Conservation (phyloP, 2,888 invertebrate species). For the Endomychus coccineus region DNA sequence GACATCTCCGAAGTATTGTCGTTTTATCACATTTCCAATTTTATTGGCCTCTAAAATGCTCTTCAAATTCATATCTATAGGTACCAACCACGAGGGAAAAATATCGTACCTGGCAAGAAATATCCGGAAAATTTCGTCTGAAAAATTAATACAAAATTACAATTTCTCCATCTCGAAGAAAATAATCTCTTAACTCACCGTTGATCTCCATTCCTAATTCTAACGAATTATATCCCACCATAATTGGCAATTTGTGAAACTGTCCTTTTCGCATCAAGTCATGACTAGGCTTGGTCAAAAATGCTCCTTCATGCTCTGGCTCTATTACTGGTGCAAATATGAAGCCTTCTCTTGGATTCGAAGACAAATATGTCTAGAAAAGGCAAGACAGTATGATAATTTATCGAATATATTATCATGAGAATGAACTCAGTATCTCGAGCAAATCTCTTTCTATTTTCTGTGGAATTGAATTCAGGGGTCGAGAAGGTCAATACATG, state of each 20-base stretch:
- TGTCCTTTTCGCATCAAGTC: constrained; percentile 5
- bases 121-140: not conserved
- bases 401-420: too few relatives aligned
- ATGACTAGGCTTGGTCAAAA: constrained; percentile 11
- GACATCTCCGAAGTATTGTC: constrained; percentile 11
- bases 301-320: constrained; percentile 9
- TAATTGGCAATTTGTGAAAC: constrained; percentile 6
- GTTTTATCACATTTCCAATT: constrained; percentile 9
- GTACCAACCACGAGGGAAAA: constrained; percentile 9
- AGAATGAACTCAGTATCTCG: too few relatives aligned
- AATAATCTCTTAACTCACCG: constrained; percentile 10
- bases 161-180: not conserved
- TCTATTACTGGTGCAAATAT: constrained; percentile 14
- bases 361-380: constrained; percentile 8
- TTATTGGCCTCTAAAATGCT: not conserved
- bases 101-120: constrained; percentile 7
- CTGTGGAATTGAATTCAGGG: too few relatives aligned
- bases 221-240: constrained; percentile 12
- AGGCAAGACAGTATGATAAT: too few relatives aligned
- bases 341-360: constrained; percentile 11
- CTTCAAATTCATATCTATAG: constrained; percentile 8
- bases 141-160: not conserved
- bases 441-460: too few relatives aligned
- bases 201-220: constrained; percentile 8
- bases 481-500: too few relatives aligned